phyloP scores from a whole-genome alignment of 2,113 vertebrate species.

The Hippocampus barbouri region DNA sequence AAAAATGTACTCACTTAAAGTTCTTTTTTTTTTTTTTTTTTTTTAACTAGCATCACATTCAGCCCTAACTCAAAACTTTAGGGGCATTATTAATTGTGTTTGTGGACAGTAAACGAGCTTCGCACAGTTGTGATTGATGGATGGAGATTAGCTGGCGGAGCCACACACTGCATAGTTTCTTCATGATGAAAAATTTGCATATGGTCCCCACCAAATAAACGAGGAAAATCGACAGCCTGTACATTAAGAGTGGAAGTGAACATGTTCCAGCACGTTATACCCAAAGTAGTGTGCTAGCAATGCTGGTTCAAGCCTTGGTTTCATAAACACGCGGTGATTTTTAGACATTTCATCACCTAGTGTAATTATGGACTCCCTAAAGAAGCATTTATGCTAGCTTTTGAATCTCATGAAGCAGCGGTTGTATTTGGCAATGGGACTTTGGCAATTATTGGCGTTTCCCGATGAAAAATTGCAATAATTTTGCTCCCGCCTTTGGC shows the following conservation, averaged over 20 bases:
- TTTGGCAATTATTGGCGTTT: slow-evolving; percentile 51
- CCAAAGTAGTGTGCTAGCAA: slow-evolving; percentile 16
- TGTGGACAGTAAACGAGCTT: too few species aligned
- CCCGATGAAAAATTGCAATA: slow-evolving; percentile 59
- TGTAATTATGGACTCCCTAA: slow-evolving; percentile 55
- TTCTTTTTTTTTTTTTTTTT: too few species aligned
- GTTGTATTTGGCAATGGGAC: slow-evolving; percentile 43
- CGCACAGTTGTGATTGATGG: background rate
- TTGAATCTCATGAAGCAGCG: slow-evolving; percentile 46
- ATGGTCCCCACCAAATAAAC: background rate
- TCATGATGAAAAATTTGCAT: background rate
- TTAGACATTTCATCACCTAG: slow-evolving; percentile 52
- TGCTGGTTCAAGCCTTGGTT: slow-evolving; percentile 36
- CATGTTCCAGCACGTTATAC: slow-evolving; percentile 21
- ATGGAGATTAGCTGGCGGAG: background rate
- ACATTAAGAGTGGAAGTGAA: slow-evolving; percentile 27
- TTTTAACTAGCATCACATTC: too few species aligned
- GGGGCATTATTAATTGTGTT: too few species aligned
- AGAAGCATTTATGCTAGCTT: slow-evolving; percentile 38
- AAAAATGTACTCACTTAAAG: too few species aligned
- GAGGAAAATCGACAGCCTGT: slow-evolving; percentile 1
- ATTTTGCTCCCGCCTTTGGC: slow-evolving; percentile 61
- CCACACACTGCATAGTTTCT: background rate
- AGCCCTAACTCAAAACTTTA: too few species aligned
- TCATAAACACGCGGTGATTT: slow-evolving; percentile 41